phyloP scores from a whole-genome alignment of 2,113 vertebrate genomes.

The Perccottus glenii region DNA sequence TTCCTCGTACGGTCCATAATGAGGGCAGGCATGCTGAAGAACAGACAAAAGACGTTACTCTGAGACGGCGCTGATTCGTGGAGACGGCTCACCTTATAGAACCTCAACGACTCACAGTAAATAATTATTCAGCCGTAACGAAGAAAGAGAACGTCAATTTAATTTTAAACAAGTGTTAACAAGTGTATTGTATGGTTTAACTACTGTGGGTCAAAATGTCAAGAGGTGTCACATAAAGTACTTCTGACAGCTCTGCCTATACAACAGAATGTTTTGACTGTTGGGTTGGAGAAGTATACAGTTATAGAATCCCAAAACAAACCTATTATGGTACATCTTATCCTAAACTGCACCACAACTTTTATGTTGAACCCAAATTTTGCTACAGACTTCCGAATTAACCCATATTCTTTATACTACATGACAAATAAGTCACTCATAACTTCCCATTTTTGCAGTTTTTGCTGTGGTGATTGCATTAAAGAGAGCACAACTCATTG shows the following conservation, averaged over 20 bases:
- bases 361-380: no score
- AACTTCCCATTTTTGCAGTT: no score
- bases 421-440: no score
- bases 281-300: no score
- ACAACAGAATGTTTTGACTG: no score
- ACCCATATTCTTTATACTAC: no score
- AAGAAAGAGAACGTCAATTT: background rate
- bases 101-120: background rate
- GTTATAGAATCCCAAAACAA: no score
- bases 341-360: no score
- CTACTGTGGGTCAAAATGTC: background rate
- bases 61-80: conserved; percentile 27
- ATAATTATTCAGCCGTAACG: background rate
- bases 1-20: conserved; percentile 49
- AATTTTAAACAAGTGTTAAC: background rate
- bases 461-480: no score
- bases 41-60: conserved; percentile 39
- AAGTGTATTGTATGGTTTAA: background rate
- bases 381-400: no score
- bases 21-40: conserved; percentile 72
- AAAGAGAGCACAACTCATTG: no score
- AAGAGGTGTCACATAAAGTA: conserved; percentile 3
- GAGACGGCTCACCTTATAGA: conserved; percentile 42
- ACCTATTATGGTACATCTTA: no score
- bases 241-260: background rate